Evolutionary conservation across 2,888 invertebrate genomes (phyloP).

Genomic region (Spodoptera littoralis): DNA sequence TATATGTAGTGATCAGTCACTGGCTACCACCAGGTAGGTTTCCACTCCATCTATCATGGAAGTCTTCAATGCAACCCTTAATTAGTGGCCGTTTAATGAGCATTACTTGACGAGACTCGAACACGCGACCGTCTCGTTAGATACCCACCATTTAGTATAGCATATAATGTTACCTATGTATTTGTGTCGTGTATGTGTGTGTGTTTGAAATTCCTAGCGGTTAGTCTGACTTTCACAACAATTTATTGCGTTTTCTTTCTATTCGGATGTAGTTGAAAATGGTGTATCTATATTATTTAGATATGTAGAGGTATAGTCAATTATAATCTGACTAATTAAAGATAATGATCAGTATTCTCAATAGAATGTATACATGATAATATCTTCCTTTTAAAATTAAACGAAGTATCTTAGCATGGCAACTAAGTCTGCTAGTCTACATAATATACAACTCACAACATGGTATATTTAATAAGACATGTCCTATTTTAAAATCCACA

Average conservation of each 20-base stretch:
- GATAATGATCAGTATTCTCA: no score
- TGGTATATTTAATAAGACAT: no score
- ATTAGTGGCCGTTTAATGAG: slow-evolving; percentile 23
- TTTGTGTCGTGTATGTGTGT: background rate
- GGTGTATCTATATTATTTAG: no score
- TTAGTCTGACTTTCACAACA: slow-evolving; percentile 40
- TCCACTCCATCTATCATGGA: slow-evolving; percentile 2
- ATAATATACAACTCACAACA: no score
- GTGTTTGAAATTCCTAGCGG: slow-evolving; percentile 31
- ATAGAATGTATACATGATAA: no score
- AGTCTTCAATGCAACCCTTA: slow-evolving; percentile 33
- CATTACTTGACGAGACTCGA: slow-evolving; percentile 6
- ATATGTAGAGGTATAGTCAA: no score
- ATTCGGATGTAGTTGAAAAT: no score
- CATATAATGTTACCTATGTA: slow-evolving; percentile 3
- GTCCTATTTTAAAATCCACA: no score
- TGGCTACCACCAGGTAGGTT: background rate
- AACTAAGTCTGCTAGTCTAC: no score
- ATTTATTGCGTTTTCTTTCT: slow-evolving; percentile 20
- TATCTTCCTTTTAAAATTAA: no score
- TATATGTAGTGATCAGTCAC: slow-evolving; percentile 17
- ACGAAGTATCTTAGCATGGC: no score
- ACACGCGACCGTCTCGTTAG: slow-evolving; percentile 41
- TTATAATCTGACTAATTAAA: no score
- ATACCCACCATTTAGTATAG: slow-evolving; percentile 2